Base-by-base conservation (phyloP, 2,888 invertebrate species). In the Zaprionus lineosus region DNA sequence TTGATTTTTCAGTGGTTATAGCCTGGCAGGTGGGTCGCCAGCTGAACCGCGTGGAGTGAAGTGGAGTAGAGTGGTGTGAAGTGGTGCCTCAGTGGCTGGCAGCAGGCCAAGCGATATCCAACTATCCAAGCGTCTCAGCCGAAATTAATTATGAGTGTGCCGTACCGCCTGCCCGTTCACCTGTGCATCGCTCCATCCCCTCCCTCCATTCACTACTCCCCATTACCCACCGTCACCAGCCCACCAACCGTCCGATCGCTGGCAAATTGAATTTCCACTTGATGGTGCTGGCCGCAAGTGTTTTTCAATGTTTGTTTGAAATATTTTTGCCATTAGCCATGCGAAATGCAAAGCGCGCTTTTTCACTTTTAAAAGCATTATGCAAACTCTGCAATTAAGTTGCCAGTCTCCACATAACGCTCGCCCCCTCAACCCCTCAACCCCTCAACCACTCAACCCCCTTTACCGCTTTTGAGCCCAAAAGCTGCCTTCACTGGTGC, bases 131-230 rank as follows among this genome's bases (percentile, higher is more conserved):
- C 44, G 65, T 75, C 76, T 77, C 79, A 78, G 78, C 73, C 79
- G 34, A 87, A 88, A 88, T 88, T 88, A 88, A 88, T 88, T 88
- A 87, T 88, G 88, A 87, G 77, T 87, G 65, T 70, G 71, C 40
- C 53, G 56, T 21, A 44, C 29, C 9, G 16, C n/a, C 11, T 19
- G 19, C 21, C 24, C 6, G 5, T 11, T 19, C 15, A 1, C 5
- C 7, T 15, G 19, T n/a, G n/a, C n/a, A n/a, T n/a, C n/a, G n/a
- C n/a, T n/a, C n/a, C n/a, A n/a, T n/a, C n/a, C n/a, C n/a, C n/a
- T n/a, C n/a, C n/a, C n/a, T n/a, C n/a, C n/a, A n/a, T n/a, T n/a
- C n/a, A n/a, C n/a, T n/a, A n/a, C n/a, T n/a, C n/a, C n/a, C n/a
- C n/a, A n/a, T n/a, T n/a, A n/a, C n/a, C n/a, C n/a, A n/a, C n/a